Evolutionary conservation across 2,888 invertebrate genomes (phyloP), one percentile per base, ranked within the genome.

Genomic region (Ichneumoninae sp.): DNA sequence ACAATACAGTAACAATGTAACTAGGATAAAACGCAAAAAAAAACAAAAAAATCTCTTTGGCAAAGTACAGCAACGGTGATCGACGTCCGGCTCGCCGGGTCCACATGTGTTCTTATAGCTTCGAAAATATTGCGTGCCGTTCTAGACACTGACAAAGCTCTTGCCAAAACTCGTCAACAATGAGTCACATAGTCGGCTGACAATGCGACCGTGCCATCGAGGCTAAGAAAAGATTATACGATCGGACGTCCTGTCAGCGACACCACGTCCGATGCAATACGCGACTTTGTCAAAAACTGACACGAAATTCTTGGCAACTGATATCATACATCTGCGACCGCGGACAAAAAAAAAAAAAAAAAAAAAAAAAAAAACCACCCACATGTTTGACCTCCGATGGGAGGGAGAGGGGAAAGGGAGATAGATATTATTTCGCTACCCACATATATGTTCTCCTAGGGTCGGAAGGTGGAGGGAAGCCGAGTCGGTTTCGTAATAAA

Each of bases 291-390:
- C 50, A 52, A 30, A 6, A 13, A 19, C 5, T 2, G 50, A 63
- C 70, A 16, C 63, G 78, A 63, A 79, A 66, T 65, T 65, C 26
- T 79, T 79, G 79, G 71, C 71, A 79, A 65, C 52, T 54, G 36
- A 52, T 65, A 54, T 33, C 1, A 52, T 4, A 26, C 36, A 52
- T 22, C 33, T 50, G 19, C 19, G n/a, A 57, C 10, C 22, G 13
- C 16, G 36, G 33, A 22, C 50, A 50, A n/a, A 22, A 26, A 47
- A 60, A 44, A 73, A 16, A 52, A 10, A 60, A 10, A 16, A 40
- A 30, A 60, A 26, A 73, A 16, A 33, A n/a, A 60, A 4, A 3
- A 26, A 22, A 36, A n/a, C n/a, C n/a, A n/a, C n/a, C 26, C n/a
- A 30, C 54, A 33, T 47, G n/a, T n/a, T n/a, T n/a, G n/a, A n/a